A percentile compares a stretch with the other conserved stretches of the same genome.
Evolutionary conservation across 2,888 invertebrate species (phyloP).

Genomic region (Drosophila infuscata): DNA sequence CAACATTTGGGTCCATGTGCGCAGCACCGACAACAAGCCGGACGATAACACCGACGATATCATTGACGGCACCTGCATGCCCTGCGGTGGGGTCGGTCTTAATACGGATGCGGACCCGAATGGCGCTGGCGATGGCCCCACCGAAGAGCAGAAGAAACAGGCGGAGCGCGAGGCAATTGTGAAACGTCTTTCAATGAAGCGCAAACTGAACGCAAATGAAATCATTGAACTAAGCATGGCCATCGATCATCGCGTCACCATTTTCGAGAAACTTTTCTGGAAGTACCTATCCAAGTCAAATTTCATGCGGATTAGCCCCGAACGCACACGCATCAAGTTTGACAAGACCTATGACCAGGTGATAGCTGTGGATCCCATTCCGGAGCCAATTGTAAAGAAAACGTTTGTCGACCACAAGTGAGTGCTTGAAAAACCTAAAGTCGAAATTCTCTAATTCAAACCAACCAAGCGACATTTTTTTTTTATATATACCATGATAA

Average conservation of each 20-base stretch:
- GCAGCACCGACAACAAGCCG: background rate
- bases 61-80: slow-evolving; percentile 21
- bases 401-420: slow-evolving; percentile 62
- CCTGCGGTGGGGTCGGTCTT: slow-evolving; percentile 35
- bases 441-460: background rate
- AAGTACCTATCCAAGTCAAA: slow-evolving; percentile 77
- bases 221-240: slow-evolving; percentile 72
- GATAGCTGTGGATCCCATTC: slow-evolving; percentile 11
- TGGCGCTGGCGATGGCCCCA: slow-evolving; percentile 2
- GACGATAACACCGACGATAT: slow-evolving; percentile 36
- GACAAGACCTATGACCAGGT: slow-evolving; percentile 68
- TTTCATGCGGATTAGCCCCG: slow-evolving; percentile 70
- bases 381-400: fast-evolving
- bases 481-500: too few species aligned
- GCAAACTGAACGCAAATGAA: slow-evolving; percentile 59
- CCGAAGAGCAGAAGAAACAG: slow-evolving; percentile 29
- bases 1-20: slow-evolving; percentile 54
- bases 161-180: slow-evolving; percentile 49
- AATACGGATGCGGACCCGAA: background rate
- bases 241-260: slow-evolving; percentile 70
- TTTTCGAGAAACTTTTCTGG: slow-evolving; percentile 82
- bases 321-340: slow-evolving; percentile 47
- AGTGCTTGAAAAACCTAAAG: slow-evolving; percentile 10
- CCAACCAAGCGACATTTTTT: too few species aligned
- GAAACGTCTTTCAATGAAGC: slow-evolving; percentile 47